A percentile compares a stretch with the other conserved stretches of the same genome.
Evolutionary conservation across 2,113 vertebrate genomes (phyloP).

Genomic region (Telmatochromis sp.): DNA sequence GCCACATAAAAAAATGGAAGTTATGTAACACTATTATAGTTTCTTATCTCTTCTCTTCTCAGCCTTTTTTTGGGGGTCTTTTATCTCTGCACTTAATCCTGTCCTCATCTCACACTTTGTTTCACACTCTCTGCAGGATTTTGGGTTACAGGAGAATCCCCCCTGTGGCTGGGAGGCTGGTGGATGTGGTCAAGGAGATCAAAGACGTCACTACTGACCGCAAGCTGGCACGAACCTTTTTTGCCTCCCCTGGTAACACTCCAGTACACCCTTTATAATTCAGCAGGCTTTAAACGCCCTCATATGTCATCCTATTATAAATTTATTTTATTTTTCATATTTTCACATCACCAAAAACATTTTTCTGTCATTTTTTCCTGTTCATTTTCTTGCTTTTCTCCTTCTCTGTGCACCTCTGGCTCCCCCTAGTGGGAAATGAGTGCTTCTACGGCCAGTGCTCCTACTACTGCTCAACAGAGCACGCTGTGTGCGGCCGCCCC

Average conservation of each 20-base stretch:
- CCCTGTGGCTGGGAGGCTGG: slow-evolving; percentile 71
- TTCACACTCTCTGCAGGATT: slow-evolving; percentile 56
- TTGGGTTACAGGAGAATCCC: slow-evolving; percentile 79
- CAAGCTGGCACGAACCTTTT: slow-evolving; percentile 79
- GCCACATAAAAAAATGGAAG: neutral
- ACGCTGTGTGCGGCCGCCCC: slow-evolving; percentile 79
- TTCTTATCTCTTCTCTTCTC: neutral
- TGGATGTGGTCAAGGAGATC: slow-evolving; percentile 79
- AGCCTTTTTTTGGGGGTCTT: neutral
- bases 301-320: neutral
- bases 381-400: neutral
- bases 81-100: neutral
- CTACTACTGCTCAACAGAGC: slow-evolving; percentile 87
- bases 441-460: slow-evolving; percentile 86
- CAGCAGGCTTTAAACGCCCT: neutral
- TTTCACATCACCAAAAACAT: neutral
- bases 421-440: slow-evolving; percentile 71
- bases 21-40: neutral
- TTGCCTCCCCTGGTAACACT: slow-evolving; percentile 74
- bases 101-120: neutral
- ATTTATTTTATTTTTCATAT: neutral
- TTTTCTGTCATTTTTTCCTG: neutral
- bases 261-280: neutral
- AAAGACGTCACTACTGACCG: slow-evolving; percentile 78
- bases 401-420: neutral